Conservation (phyloP, 2,888 invertebrate genomes). For the Actias luna region DNA sequence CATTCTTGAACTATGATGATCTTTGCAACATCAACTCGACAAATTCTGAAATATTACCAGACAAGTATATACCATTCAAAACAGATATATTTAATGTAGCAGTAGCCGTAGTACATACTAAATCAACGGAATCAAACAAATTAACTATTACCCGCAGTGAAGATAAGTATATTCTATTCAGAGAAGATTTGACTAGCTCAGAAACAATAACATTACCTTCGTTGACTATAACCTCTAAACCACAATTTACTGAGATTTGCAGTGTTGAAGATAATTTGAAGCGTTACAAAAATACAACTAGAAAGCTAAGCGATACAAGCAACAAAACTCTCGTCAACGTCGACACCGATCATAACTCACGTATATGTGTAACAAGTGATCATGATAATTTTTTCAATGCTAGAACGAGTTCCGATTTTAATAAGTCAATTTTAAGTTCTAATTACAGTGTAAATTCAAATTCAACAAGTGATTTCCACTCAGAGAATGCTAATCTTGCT, state of each 20-base stretch:
- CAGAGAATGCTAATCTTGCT: not conserved
- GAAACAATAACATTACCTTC: conserved; percentile 29
- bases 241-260: not conserved
- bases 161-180: conserved; percentile 24
- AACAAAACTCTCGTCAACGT: conserved; percentile 31
- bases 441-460: conserved; percentile 33
- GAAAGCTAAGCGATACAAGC: conserved; percentile 27
- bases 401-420: conserved; percentile 43
- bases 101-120: conserved; percentile 46
- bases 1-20: conserved; percentile 31
- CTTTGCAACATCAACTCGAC: conserved; percentile 23
- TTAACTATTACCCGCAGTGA: conserved; percentile 22
- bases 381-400: conserved; percentile 39
- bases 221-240: conserved; percentile 28
- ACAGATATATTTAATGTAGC: conserved; percentile 49
- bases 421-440: conserved; percentile 33
- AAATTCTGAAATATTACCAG: conserved; percentile 30
- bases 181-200: conserved; percentile 32
- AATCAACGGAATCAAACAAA: conserved; percentile 23
- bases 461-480: conserved; percentile 23
- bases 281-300: not conserved
- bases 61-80: conserved; percentile 35
- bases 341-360: conserved; percentile 23
- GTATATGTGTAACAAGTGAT: conserved; percentile 27
- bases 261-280: conserved; percentile 2